Conservation (phyloP, 2,113 vertebrate genomes). For the Motacilla alba region DNA sequence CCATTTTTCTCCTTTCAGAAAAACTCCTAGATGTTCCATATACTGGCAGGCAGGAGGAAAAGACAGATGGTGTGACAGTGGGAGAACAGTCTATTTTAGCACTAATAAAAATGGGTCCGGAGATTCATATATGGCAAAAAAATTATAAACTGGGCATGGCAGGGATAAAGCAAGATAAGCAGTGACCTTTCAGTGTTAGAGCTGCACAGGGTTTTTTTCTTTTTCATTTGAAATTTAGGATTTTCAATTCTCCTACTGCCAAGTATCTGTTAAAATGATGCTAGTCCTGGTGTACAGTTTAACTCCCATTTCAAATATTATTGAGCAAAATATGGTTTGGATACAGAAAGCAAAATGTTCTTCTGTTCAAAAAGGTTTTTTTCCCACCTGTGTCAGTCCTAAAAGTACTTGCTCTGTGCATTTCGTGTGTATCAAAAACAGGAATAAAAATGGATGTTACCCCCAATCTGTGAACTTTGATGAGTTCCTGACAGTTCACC, state of each 20-base stretch:
- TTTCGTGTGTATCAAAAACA: not conserved
- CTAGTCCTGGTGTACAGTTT: not conserved
- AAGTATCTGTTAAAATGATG: not conserved
- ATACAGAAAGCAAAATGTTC: not conserved
- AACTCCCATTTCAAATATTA: not conserved
- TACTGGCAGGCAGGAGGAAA: slow-evolving; percentile 24
- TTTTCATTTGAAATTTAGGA: not conserved
- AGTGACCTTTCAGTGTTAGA: slow-evolving; percentile 22
- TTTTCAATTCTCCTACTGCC: not conserved
- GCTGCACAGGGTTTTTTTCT: not conserved
- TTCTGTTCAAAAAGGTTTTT: not conserved
- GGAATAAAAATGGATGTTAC: not conserved
- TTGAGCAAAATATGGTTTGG: not conserved
- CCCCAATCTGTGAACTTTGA: not conserved
- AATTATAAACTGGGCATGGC: slow-evolving; percentile 20
- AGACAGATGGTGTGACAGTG: slow-evolving; percentile 67
- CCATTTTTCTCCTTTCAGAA: not conserved
- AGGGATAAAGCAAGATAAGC: not conserved
- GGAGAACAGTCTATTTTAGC: slow-evolving; percentile 68
- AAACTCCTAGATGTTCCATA: slow-evolving; percentile 48
- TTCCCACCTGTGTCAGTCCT: not conserved
- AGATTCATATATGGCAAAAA: not conserved
- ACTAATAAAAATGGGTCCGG: slow-evolving; percentile 64
- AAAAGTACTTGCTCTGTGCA: not conserved
- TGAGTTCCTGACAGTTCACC: not conserved